phyloP scores from a whole-genome alignment of 2,113 vertebrate genomes.

The Microtus richardsoni region DNA sequence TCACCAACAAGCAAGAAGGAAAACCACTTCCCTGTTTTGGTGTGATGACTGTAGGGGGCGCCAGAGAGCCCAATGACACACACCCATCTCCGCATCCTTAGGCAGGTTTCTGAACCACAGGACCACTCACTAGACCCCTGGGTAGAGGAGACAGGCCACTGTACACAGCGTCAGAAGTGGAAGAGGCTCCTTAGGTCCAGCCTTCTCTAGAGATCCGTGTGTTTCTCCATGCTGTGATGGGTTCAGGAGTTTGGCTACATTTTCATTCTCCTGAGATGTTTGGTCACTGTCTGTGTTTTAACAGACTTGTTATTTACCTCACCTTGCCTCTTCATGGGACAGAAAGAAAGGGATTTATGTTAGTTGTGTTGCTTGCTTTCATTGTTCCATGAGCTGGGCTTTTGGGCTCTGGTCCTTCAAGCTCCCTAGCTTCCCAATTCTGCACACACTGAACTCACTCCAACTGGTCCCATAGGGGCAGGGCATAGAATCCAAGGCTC shows the following conservation, averaged over 20 bases:
- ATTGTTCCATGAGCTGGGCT: background rate
- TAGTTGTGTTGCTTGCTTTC: background rate
- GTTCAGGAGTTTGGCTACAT: background rate
- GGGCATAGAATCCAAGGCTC: background rate
- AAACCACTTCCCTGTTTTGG: background rate
- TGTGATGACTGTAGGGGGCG: background rate
- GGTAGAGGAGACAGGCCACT: fast-evolving
- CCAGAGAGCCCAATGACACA: fast-evolving
- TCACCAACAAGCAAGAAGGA: background rate
- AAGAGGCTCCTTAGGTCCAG: fast-evolving
- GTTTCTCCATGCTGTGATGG: background rate
- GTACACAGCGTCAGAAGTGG: background rate
- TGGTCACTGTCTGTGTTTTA: background rate
- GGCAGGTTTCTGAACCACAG: background rate
- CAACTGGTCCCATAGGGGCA: background rate
- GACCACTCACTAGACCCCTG: fast-evolving
- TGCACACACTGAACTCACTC: background rate
- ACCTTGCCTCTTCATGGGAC: fast-evolving
- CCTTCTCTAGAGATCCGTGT: background rate
- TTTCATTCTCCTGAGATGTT: background rate
- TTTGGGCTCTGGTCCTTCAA: background rate
- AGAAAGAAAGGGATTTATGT: background rate
- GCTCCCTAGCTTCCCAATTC: background rate
- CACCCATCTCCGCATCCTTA: background rate
- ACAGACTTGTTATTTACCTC: background rate